These are phyloP conservation scores for Cordylochernes scorpioides DNA, from an alignment of 2,888 invertebrate species.

Conservation along the genomic window DNA sequence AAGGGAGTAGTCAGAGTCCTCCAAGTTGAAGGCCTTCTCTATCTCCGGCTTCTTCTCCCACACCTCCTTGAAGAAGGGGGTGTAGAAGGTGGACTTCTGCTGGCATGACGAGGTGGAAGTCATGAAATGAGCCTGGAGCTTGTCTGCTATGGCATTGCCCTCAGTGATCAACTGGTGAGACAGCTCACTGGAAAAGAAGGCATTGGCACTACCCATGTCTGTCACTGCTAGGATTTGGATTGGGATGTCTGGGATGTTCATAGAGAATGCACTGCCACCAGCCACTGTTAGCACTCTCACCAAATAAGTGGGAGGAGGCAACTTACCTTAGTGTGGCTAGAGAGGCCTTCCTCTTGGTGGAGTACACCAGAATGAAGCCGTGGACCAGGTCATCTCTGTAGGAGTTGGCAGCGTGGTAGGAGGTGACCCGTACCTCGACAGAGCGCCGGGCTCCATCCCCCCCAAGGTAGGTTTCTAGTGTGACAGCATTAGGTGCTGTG, in stretches of 20 bases:
- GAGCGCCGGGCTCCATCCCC: slow-evolving; percentile 53
- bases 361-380: slow-evolving; percentile 80
- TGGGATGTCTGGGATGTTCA: slow-evolving; percentile 69
- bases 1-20: slow-evolving; percentile 30
- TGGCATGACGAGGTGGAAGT: slow-evolving; percentile 36
- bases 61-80: slow-evolving; percentile 80
- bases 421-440: slow-evolving; percentile 20
- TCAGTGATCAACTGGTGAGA: slow-evolving; percentile 72
- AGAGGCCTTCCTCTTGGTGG: slow-evolving; percentile 77
- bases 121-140: slow-evolving; percentile 67
- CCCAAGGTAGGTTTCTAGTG: slow-evolving; percentile 69
- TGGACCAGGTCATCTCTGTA: slow-evolving; percentile 74
- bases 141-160: slow-evolving; percentile 69
- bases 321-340: slow-evolving; percentile 51
- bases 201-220: slow-evolving; percentile 59
- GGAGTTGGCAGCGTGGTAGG: slow-evolving; percentile 54
- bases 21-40: slow-evolving; percentile 68
- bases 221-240: slow-evolving; percentile 79
- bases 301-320: neutral
- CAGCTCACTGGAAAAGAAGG: slow-evolving; percentile 65
- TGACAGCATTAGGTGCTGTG: slow-evolving; percentile 49
- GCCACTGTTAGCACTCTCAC: slow-evolving; percentile 4
- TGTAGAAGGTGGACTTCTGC: slow-evolving; percentile 46
- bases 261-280: slow-evolving; percentile 50
- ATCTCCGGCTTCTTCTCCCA: slow-evolving; percentile 88